phyloP scores from a whole-genome alignment of 2,113 vertebrate species.

The Muscicapa adusta region DNA sequence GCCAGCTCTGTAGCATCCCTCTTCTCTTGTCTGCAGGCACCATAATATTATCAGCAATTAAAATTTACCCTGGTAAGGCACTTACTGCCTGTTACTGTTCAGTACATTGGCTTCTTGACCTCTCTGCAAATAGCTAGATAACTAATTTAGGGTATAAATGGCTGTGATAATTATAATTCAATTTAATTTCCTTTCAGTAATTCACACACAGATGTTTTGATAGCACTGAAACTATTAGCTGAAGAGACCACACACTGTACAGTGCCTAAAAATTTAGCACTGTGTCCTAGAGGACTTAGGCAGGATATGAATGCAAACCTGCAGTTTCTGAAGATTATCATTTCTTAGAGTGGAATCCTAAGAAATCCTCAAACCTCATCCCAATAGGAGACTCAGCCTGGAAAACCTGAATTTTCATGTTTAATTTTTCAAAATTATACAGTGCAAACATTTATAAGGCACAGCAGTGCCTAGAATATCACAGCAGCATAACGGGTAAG shows the following conservation, averaged over 20 bases:
- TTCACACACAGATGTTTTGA: constrained; percentile 16
- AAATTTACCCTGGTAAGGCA: constrained; percentile 20
- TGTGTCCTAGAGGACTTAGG: not conserved
- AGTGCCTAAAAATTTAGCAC: not conserved
- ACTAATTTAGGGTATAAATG: constrained; percentile 41
- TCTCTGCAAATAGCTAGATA: not conserved
- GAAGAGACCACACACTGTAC: not conserved
- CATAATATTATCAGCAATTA: constrained; percentile 1
- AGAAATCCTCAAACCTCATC: not conserved
- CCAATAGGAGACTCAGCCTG: not conserved
- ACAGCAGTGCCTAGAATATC: not conserved
- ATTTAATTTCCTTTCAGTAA: constrained; percentile 48
- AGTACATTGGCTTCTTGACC: constrained; percentile 39
- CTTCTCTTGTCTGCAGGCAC: not conserved
- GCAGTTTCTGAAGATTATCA: not conserved
- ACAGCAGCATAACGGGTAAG: not conserved
- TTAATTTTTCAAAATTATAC: not conserved
- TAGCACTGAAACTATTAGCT: constrained; percentile 2
- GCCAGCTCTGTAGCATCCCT: not conserved
- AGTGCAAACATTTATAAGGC: not conserved
- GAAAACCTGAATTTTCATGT: not conserved
- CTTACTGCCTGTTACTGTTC: constrained; percentile 16
- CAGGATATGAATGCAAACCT: not conserved
- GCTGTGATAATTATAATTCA: constrained; percentile 34
- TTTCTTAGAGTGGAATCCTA: not conserved